phyloP scores from a whole-genome alignment of 2,888 invertebrate species.

The Mesorhabditis spiculigera region DNA sequence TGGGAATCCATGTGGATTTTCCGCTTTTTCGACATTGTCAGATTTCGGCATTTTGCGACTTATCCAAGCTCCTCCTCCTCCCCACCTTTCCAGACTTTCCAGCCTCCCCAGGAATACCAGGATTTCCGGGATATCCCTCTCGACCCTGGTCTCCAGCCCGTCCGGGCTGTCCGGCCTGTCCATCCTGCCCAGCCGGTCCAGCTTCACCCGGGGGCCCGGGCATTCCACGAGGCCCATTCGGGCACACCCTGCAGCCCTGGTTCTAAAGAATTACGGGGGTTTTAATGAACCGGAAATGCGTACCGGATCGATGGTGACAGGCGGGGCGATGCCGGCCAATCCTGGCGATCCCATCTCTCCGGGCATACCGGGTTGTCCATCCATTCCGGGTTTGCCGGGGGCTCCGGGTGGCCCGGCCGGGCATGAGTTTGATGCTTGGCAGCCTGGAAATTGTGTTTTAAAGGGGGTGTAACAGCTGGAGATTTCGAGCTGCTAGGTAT shows the following conservation, averaged over 20 bases:
- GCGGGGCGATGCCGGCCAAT: conserved; percentile 48
- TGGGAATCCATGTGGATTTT: not conserved
- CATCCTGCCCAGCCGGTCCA: conserved; percentile 40
- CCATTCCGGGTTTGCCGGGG: conserved; percentile 41
- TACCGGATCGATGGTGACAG: conserved; percentile 46
- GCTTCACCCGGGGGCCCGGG: conserved; percentile 51
- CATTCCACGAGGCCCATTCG: conserved; percentile 48
- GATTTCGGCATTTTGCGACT: not conserved
- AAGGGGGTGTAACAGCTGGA: too few relatives aligned
- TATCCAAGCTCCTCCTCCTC: conserved; percentile 13
- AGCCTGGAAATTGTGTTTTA: conserved; percentile 20
- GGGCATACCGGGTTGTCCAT: conserved; percentile 36
- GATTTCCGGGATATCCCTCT: conserved; percentile 44
- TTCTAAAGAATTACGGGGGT: conserved; percentile 13
- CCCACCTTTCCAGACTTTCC: conserved; percentile 45
- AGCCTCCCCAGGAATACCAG: conserved; percentile 49
- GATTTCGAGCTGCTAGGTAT: not conserved
- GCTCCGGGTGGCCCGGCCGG: conserved; percentile 41
- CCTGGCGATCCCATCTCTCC: conserved; percentile 45
- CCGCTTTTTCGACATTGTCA: not conserved
- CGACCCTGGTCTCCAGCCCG: conserved; percentile 39
- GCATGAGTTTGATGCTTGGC: conserved; percentile 37
- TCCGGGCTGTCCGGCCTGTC: conserved; percentile 44
- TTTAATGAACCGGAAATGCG: not conserved
- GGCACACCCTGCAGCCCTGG: conserved; percentile 49